These are phyloP conservation scores for Dorcus hopei DNA, from an alignment of 2,888 invertebrate genomes.

Conservation along the genomic window DNA sequence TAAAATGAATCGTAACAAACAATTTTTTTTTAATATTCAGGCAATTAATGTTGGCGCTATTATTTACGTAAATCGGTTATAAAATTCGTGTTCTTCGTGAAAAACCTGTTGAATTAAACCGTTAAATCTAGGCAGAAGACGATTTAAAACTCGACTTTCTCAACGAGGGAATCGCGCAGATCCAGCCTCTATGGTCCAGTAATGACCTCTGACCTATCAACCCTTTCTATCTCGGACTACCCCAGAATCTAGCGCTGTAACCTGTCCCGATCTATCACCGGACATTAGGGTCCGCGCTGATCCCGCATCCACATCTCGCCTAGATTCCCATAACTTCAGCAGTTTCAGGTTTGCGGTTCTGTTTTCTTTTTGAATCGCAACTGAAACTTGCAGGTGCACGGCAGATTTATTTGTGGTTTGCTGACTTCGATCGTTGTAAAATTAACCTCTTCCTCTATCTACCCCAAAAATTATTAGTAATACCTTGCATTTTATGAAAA, in stretches of 20 bases:
- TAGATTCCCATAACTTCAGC: constrained; percentile 15
- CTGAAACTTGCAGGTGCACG: too few relatives aligned
- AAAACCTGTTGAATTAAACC: constrained; percentile 21
- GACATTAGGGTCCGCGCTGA: constrained; percentile 14
- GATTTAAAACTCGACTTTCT: not conserved
- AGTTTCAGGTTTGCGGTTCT: constrained; percentile 6
- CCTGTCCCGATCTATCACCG: constrained; percentile 20
- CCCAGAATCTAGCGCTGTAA: constrained; percentile 20
- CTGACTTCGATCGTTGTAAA: too few relatives aligned
- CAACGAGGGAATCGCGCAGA: constrained; percentile 7
- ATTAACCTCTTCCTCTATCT: too few relatives aligned
- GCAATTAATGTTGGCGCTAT: too few relatives aligned
- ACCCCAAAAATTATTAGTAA: too few relatives aligned
- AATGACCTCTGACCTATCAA: constrained; percentile 21
- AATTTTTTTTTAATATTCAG: too few relatives aligned
- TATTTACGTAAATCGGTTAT: too few relatives aligned
- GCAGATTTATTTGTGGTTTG: too few relatives aligned
- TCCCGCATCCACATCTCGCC: constrained; percentile 4
- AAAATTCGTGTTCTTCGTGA: not conserved
- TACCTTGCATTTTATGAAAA: too few relatives aligned
- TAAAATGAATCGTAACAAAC: too few relatives aligned
- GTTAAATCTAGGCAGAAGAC: constrained; percentile 10
- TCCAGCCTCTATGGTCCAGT: constrained; percentile 17
- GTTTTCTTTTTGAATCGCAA: too few relatives aligned
- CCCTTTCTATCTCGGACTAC: constrained; percentile 19